phyloP scores from a whole-genome alignment of 2,797 vertebrate genomes.

The Girardinus metallicus region DNA sequence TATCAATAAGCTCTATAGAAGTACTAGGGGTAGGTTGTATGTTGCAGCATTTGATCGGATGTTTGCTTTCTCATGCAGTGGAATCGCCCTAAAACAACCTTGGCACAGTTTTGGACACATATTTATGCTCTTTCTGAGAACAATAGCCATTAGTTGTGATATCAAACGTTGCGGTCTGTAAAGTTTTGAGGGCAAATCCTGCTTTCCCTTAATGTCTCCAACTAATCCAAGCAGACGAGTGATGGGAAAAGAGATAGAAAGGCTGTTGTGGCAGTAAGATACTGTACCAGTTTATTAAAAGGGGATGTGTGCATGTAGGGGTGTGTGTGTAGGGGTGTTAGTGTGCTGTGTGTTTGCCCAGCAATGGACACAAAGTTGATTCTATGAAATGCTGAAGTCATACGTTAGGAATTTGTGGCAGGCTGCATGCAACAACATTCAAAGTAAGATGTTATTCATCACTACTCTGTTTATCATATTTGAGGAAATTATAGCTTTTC shows the following conservation, averaged over 20 bases:
- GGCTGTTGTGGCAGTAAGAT: constrained; percentile 44
- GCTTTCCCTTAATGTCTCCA: constrained; percentile 55
- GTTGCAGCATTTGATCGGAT: constrained; percentile 35
- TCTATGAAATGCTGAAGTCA: constrained; percentile 20
- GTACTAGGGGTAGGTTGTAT: constrained; percentile 58
- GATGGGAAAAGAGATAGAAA: constrained; percentile 36
- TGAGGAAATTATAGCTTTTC: neutral
- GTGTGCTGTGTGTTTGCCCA: neutral
- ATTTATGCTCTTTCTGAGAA: constrained; percentile 51
- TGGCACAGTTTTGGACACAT: constrained; percentile 52
- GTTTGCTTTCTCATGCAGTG: constrained; percentile 23
- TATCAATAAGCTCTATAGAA: constrained; percentile 3
- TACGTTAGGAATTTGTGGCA: constrained; percentile 10
- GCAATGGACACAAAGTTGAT: neutral
- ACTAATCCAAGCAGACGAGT: constrained; percentile 41
- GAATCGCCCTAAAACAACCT: constrained; percentile 32
- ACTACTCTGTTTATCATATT: neutral
- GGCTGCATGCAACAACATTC: constrained; percentile 10
- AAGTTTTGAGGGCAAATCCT: constrained; percentile 59
- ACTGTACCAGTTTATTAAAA: constrained; percentile 51
- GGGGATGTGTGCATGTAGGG: neutral
- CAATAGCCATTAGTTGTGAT: constrained; percentile 57
- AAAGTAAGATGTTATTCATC: neutral
- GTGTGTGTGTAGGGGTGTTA: neutral
- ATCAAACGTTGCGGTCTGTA: constrained; percentile 53